Evolutionary conservation across 2,113 vertebrate genomes (phyloP).

Genomic region (Halichoerus grypus): DNA sequence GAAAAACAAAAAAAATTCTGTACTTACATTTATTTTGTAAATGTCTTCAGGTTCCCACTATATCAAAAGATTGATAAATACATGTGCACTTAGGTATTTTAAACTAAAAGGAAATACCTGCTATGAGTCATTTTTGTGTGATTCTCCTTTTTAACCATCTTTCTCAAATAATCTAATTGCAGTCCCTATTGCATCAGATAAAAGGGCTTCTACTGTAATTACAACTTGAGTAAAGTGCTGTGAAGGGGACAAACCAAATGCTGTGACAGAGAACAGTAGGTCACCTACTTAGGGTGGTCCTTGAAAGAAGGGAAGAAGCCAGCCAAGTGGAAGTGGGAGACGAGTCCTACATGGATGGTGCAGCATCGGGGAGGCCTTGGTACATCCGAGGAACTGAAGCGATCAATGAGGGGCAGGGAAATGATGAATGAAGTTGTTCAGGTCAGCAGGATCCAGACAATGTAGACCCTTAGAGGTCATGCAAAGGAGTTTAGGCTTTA

Average conservation of each 20-base stretch:
- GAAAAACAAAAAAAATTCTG: background rate
- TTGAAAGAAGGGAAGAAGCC: background rate
- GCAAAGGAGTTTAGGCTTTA: background rate
- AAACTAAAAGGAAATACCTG: constrained; percentile 15
- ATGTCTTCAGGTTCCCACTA: background rate
- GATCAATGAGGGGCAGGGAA: background rate
- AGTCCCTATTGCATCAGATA: constrained; percentile 22
- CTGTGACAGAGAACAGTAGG: background rate
- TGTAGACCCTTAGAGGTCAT: too few species aligned
- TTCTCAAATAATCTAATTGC: constrained; percentile 62
- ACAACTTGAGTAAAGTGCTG: background rate
- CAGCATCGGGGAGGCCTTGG: background rate
- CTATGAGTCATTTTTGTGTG: background rate
- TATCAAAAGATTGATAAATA: constrained; percentile 38
- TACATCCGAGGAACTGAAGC: background rate
- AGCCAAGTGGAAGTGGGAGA: background rate
- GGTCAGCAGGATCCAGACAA: background rate
- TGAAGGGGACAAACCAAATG: background rate
- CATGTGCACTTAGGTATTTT: background rate
- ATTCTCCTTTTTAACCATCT: background rate
- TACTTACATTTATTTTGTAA: background rate
- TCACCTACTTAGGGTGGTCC: background rate
- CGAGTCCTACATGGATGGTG: background rate
- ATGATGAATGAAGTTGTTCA: too few species aligned
- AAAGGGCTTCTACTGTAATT: constrained; percentile 43